Percentiles rank a stretch among this genome's conserved stretches.
phyloP scores from a whole-genome alignment of 2,113 vertebrate species.

The Smithornis capensis region DNA sequence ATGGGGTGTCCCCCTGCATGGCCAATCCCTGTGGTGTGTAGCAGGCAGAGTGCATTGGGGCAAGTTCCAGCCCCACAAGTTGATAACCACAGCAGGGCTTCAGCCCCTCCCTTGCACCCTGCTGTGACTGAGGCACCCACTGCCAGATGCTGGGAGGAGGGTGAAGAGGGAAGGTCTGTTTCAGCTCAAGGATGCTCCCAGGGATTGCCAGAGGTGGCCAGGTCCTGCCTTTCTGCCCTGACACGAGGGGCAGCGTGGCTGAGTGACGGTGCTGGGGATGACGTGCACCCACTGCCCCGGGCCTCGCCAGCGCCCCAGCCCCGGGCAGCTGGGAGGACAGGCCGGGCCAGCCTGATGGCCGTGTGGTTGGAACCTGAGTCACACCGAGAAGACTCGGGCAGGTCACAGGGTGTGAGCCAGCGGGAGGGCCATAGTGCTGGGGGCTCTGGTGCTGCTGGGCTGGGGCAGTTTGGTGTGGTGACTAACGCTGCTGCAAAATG shows the following conservation, averaged over 20 bases:
- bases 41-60: fast-evolving
- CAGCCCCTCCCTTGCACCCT: neutral
- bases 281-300: neutral
- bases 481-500: neutral
- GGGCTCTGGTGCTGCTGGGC: neutral
- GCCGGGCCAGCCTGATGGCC: neutral
- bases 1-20: fast-evolving
- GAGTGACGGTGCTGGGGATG: neutral
- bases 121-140: neutral
- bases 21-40: neutral
- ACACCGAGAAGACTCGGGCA: neutral
- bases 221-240: neutral
- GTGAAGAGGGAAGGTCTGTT: neutral
- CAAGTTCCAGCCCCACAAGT: fast-evolving
- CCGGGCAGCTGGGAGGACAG: neutral
- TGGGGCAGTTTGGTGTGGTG: neutral
- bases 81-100: neutral
- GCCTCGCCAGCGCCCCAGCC: neutral
- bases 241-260: fast-evolving
- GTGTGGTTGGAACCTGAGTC: neutral
- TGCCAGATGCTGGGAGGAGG: neutral
- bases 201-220: fast-evolving
- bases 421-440: neutral
- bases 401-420: neutral
- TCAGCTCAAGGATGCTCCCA: neutral